Percentiles rank a stretch among this genome's conserved stretches.
These are phyloP conservation scores for Hydra vulgaris DNA, from an alignment of 30 jellyfish, hydroid and myxozoan species.

Conservation along the genomic window DNA sequence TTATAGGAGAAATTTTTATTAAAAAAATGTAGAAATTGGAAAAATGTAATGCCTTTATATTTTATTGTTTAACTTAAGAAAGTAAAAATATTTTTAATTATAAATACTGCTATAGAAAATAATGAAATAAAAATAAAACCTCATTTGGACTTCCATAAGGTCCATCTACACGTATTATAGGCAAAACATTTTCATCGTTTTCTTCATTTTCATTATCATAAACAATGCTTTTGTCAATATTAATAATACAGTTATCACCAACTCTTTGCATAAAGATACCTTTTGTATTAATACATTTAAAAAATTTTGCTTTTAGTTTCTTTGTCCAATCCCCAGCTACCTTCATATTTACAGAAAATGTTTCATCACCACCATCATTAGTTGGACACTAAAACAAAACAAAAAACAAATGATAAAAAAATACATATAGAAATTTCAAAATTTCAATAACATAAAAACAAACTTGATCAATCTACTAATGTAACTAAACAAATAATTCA, in stretches of 20 bases:
- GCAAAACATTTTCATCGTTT: slow-evolving; percentile 4
- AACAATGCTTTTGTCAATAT: background rate
- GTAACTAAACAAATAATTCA: background rate
- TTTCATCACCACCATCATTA: slow-evolving; percentile 24
- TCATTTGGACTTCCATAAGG: slow-evolving; percentile 81
- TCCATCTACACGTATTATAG: slow-evolving; percentile 52
- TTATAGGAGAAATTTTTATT: too few species aligned
- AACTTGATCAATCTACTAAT: background rate
- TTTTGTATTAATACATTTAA: background rate
- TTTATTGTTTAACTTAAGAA: too few species aligned
- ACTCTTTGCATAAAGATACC: slow-evolving; percentile 22
- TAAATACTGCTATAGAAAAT: too few species aligned
- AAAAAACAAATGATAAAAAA: background rate
- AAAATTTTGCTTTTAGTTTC: background rate
- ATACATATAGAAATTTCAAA: too few species aligned
- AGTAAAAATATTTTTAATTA: background rate
- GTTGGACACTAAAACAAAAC: slow-evolving; percentile 47
- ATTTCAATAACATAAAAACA: background rate
- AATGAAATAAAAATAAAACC: too few species aligned
- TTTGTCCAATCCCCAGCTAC: slow-evolving; percentile 92
- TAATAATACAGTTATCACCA: slow-evolving; percentile 40
- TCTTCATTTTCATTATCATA: background rate
- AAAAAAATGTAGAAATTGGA: too few species aligned
- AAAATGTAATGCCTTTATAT: too few species aligned
- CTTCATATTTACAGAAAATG: slow-evolving; percentile 61